These are phyloP conservation scores for Lacerta viridis DNA, from an alignment of 2,797 vertebrate genomes.

Conservation along the genomic window DNA sequence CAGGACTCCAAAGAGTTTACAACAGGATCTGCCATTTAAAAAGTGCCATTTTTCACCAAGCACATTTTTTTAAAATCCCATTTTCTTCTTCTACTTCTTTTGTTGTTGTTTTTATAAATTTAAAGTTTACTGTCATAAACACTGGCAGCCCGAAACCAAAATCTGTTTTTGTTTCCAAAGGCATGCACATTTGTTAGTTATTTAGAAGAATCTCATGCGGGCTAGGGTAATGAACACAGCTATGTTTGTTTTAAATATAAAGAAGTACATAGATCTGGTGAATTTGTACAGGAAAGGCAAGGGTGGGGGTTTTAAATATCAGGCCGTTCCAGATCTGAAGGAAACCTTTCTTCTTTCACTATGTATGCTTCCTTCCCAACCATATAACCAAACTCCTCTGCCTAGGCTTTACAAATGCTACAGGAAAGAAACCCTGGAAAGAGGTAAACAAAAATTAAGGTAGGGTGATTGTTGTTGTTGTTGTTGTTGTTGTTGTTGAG, in stretches of 20 bases:
- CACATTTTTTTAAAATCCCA: background rate
- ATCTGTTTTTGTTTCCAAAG: slow-evolving; percentile 35
- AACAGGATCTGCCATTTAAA: slow-evolving; percentile 13
- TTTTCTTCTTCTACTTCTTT: background rate
- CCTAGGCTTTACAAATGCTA: background rate
- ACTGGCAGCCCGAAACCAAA: slow-evolving; percentile 10
- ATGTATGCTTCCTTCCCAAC: background rate
- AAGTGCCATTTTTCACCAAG: background rate
- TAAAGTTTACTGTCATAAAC: slow-evolving; percentile 1
- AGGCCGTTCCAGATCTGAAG: slow-evolving; percentile 1
- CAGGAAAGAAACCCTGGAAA: background rate
- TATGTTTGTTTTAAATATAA: slow-evolving; percentile 38
- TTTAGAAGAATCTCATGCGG: slow-evolving; percentile 10
- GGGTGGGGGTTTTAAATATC: slow-evolving; percentile 6
- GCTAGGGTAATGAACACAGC: slow-evolving; percentile 22
- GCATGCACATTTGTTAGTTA: slow-evolving; percentile 42
- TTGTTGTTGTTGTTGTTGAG: background rate
- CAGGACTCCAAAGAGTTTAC: background rate
- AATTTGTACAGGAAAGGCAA: slow-evolving; percentile 1
- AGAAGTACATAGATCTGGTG: slow-evolving; percentile 12
- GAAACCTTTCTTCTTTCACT: slow-evolving; percentile 5
- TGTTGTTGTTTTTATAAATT: background rate
- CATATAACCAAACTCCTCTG: slow-evolving; percentile 10
- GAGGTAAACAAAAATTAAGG: background rate
- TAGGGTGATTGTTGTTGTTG: background rate